Base-by-base conservation (phyloP, 2,797 vertebrate species). In the Sebastes trivittatus region DNA sequence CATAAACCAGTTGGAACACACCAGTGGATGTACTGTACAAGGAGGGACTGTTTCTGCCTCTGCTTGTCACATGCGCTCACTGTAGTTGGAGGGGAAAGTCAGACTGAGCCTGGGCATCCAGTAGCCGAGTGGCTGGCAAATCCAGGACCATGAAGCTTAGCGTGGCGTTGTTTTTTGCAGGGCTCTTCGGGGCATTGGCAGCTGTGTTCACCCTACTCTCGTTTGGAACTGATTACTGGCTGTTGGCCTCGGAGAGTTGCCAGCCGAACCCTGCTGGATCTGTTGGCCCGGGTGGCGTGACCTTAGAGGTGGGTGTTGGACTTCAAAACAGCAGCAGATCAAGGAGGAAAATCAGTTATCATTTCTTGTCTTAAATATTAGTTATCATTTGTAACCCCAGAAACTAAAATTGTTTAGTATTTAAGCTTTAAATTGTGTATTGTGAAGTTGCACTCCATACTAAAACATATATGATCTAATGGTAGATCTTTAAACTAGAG, bases 161-260 rank as follows among this genome's bases (percentile, higher is more conserved):
- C 0, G 94, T 99, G 69, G 97, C 96, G 1, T 93, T 97, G 89
- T 99, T 98, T 92, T 99, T 99, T 80, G 98, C 97, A 8, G 98
- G 98, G 65, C 93, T 99, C 62, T 99, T 99, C 46, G 98, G 97
- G 42, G 97, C 97, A 30, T 84, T 99, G 76, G 98, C 97, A 1
- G 95, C 96, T 82, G 94, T 97, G 34, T 96, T 98, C 74, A 96
- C 97, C 92, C 92, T 99, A 66, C 95, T 99, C 75, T 97, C 98
- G 0, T 99, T 99, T 94, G 98, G 98, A 94, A 98, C 98, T 0
- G 97, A 99, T 94, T 99, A 99, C 86, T 99, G 98, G 98, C 97
- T 99, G 82, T 93, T 99, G 83, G 98, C 94, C 69, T 97, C 96
- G 0, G 97, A 99, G 95, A 96, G 81, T 9, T 99, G 97, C 91